Base-by-base conservation (phyloP, 1,140 invertebrate species). In the Drosophila fuyamai region DNA sequence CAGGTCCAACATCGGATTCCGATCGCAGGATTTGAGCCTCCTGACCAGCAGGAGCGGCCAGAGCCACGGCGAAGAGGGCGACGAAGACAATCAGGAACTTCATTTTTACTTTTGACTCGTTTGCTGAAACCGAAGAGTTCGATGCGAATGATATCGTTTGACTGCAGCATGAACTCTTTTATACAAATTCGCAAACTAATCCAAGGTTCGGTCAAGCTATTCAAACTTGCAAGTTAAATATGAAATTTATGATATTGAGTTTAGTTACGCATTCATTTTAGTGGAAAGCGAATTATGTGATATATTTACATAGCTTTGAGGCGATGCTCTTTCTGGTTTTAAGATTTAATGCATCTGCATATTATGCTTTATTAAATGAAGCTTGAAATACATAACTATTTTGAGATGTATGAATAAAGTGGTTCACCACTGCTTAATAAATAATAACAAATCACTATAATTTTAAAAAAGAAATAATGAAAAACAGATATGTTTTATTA, bases 21-120 rank as follows among this genome's bases (percentile, higher is more conserved):
- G 2, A 8, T 7, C 32, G n/a, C 38, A 59, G 0, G 40, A 59
- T 51, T 5, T 10, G 0, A 2, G 44, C 50, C 0, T 40, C 36
- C 0, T 2, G 50, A 13, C 2, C 7, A 2, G n/a, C 0, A 5
- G 76, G 78, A 13, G 35, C 54, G 0, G 78, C 78, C 13, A 76
- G 6, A 6, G 57, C 78, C 53, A 81, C 3, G 56, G 90, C 90
- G 73, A 91, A 82, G 68, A 92, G 81, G 51, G 85, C 84, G 6
- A 80, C 65, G 50, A 89, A 78, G 36, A 83, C 84, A 46, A 89
- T 81, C 29, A 66, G 70, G 79, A 88, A 89, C 71, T 89, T 89
- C 84, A 89, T 89, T 57, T 44, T 80, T 51, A 48, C 61, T 44
- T 40, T 75, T 40, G 29, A 23, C 44, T 47, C 16, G n/a, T 46